Evolutionary conservation across 2,888 invertebrate genomes (phyloP).

Genomic region (Heliconius sara): DNA sequence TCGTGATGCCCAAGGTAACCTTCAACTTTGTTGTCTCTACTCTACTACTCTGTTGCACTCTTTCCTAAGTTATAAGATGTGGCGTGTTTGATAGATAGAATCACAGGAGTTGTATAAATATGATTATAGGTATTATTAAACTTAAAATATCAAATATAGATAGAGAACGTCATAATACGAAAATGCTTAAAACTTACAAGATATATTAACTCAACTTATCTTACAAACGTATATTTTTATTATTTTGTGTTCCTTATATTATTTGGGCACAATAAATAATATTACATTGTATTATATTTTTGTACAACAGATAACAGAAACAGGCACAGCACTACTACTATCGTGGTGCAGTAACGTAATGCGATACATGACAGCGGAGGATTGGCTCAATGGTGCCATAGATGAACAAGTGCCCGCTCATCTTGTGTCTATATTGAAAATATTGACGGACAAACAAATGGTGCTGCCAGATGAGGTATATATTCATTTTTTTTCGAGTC

Average conservation of each 20-base stretch:
- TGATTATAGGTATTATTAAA: too few relatives aligned
- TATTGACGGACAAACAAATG: conserved; percentile 61
- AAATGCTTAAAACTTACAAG: too few relatives aligned
- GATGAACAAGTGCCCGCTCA: conserved; percentile 52
- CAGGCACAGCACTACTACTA: conserved; percentile 55
- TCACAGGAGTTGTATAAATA: too few relatives aligned
- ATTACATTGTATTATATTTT: neutral
- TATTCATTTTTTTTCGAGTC: too few relatives aligned
- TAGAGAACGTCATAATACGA: too few relatives aligned
- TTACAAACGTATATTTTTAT: neutral
- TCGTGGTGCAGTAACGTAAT: conserved; percentile 59
- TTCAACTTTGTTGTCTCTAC: neutral
- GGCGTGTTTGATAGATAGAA: too few relatives aligned
- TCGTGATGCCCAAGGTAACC: conserved; percentile 59
- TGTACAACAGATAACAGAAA: conserved; percentile 51
- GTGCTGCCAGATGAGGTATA: conserved; percentile 52
- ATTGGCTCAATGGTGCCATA: conserved; percentile 55
- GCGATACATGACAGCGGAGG: conserved; percentile 47
- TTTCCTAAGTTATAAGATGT: too few relatives aligned
- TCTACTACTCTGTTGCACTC: too few relatives aligned
- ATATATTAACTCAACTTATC: too few relatives aligned
- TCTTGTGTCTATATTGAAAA: conserved; percentile 60
- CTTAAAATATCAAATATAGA: too few relatives aligned
- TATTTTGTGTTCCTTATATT: neutral
- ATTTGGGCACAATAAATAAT: neutral